phyloP scores from a whole-genome alignment of 2,888 invertebrate species.

The Andrena hattorfiana region DNA sequence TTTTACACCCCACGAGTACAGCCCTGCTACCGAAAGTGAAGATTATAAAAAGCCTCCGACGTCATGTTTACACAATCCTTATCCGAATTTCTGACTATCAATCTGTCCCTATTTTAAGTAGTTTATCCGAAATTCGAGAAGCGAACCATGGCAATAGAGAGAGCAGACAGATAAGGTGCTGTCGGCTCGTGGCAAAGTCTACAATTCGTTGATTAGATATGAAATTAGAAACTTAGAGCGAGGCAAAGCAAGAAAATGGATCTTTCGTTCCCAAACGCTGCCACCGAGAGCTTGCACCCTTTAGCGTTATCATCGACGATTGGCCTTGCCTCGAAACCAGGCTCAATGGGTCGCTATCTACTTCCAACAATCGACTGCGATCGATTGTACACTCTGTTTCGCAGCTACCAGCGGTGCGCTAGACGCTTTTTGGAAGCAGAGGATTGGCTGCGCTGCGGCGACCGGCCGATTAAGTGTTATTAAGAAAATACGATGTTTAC shows the following conservation, averaged over 20 bases:
- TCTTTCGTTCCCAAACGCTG: neutral
- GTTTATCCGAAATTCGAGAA: conserved; percentile 36
- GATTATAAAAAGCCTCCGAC: neutral
- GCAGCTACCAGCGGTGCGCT: neutral
- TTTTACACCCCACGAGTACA: neutral
- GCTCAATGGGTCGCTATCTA: too few relatives aligned
- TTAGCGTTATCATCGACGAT: too few relatives aligned
- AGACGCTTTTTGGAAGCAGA: neutral
- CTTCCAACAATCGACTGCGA: too few relatives aligned
- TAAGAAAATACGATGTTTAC: conserved; percentile 16
- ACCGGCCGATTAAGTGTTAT: conserved; percentile 30
- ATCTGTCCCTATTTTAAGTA: neutral
- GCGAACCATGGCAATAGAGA: conserved; percentile 18
- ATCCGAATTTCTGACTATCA: neutral
- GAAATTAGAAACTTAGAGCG: conserved; percentile 38
- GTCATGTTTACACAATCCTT: conserved; percentile 17
- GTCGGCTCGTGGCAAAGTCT: conserved; percentile 51
- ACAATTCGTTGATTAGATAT: conserved; percentile 54
- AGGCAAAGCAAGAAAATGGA: conserved; percentile 15
- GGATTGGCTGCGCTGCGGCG: neutral
- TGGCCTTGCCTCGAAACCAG: too few relatives aligned
- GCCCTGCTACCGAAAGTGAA: neutral
- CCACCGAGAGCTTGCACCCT: neutral
- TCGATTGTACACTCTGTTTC: neutral
- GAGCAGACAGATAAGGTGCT: conserved; percentile 36